phyloP scores from a whole-genome alignment of 1,140 invertebrate species.

The Heliconius nattereri region DNA sequence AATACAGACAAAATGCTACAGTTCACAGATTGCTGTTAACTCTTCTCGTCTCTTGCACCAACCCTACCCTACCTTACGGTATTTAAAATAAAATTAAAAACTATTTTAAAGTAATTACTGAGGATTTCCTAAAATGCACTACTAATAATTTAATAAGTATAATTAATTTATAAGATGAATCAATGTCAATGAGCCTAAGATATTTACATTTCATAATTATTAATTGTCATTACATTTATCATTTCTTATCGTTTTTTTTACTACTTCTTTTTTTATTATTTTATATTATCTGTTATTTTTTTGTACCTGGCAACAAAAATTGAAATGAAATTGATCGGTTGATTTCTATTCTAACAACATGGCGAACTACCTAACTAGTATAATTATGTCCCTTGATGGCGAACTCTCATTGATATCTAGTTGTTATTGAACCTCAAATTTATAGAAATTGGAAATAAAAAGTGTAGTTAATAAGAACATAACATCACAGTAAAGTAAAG shows the following conservation, averaged over 20 bases:
- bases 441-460: neutral
- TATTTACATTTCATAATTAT: too few relatives aligned
- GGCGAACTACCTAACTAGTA: slow-evolving; percentile 45
- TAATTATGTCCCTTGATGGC: slow-evolving; percentile 57
- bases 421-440: slow-evolving; percentile 21
- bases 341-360: slow-evolving; percentile 77
- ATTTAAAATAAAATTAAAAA: too few relatives aligned
- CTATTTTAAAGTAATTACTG: too few relatives aligned
- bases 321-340: slow-evolving; percentile 55
- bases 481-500: neutral
- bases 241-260: too few relatives aligned
- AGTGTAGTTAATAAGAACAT: neutral
- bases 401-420: slow-evolving; percentile 44
- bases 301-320: slow-evolving; percentile 37
- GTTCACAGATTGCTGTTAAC: neutral
- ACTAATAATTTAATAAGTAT: too few relatives aligned
- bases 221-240: too few relatives aligned
- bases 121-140: too few relatives aligned
- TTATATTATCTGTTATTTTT: slow-evolving; percentile 8
- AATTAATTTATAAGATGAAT: too few relatives aligned
- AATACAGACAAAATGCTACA: neutral
- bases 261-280: too few relatives aligned
- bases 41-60: too few relatives aligned
- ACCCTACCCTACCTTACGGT: too few relatives aligned
- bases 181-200: too few relatives aligned